Conservation (phyloP, 2,113 vertebrate genomes). For the Eublepharis macularius region DNA sequence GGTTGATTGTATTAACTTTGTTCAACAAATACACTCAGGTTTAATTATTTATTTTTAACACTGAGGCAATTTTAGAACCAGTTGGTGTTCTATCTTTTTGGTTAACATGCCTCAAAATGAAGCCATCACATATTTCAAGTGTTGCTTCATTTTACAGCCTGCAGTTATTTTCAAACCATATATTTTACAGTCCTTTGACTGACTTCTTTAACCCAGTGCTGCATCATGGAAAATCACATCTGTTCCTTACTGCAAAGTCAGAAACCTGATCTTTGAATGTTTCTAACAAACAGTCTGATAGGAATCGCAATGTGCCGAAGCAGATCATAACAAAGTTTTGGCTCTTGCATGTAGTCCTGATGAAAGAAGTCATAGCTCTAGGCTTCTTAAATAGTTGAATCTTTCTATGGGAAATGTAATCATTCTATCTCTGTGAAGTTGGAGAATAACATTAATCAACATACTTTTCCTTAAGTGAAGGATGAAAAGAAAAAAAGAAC, state of each 20-base stretch:
- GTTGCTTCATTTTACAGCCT: slow-evolving; percentile 61
- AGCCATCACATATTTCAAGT: slow-evolving; percentile 31
- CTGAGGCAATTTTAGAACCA: slow-evolving; percentile 49
- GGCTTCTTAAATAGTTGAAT: slow-evolving; percentile 36
- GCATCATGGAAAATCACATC: slow-evolving; percentile 56
- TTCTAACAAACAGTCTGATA: slow-evolving; percentile 45
- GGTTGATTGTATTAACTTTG: no score
- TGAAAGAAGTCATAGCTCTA: slow-evolving; percentile 54
- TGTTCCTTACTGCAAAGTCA: slow-evolving; percentile 47
- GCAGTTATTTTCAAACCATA: slow-evolving; percentile 57
- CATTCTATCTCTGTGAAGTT: slow-evolving; percentile 36
- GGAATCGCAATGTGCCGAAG: slow-evolving; percentile 49
- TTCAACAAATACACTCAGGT: slow-evolving; percentile 33
- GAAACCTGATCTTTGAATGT: slow-evolving; percentile 50
- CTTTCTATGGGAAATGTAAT: slow-evolving; percentile 50
- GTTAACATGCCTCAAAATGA: slow-evolving; percentile 62
- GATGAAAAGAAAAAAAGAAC: slow-evolving; percentile 1
- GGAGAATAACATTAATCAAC: slow-evolving; percentile 37
- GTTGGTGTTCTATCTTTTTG: slow-evolving; percentile 39
- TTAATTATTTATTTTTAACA: slow-evolving; percentile 53
- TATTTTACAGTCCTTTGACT: slow-evolving; percentile 57
- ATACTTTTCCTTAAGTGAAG: slow-evolving; percentile 27
- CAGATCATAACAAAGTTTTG: slow-evolving; percentile 58
- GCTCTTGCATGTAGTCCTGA: slow-evolving; percentile 32
- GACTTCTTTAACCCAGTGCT: slow-evolving; percentile 52